Conservation (phyloP, 2,888 invertebrate genomes). For the Amphipoea lucens region DNA sequence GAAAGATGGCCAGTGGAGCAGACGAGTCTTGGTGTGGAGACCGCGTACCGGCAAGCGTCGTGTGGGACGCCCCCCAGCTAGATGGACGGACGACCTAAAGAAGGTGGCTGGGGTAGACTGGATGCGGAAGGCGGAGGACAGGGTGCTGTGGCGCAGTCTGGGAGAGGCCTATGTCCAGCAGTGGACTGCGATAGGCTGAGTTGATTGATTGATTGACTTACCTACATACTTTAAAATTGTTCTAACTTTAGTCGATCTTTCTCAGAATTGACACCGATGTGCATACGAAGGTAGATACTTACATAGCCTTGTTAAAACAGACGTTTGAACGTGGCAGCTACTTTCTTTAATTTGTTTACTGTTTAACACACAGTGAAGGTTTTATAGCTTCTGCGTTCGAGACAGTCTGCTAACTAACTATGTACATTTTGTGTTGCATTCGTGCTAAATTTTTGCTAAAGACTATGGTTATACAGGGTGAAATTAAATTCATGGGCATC, state of each 20-base stretch:
- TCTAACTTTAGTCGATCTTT: neutral
- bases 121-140: too few relatives aligned
- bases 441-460: constrained; percentile 35
- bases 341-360: constrained; percentile 64
- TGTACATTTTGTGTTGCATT: constrained; percentile 36
- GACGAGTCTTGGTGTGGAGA: too few relatives aligned
- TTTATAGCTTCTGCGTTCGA: constrained; percentile 51
- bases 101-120: too few relatives aligned
- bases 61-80: too few relatives aligned
- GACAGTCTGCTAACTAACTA: constrained; percentile 44
- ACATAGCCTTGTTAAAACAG: constrained; percentile 47
- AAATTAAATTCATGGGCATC: too few relatives aligned
- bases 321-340: constrained; percentile 17
- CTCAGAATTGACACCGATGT: constrained; percentile 3
- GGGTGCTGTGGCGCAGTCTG: too few relatives aligned
- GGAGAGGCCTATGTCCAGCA: too few relatives aligned
- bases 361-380: constrained; percentile 40
- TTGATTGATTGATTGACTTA: too few relatives aligned
- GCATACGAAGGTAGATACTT: neutral
- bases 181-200: too few relatives aligned
- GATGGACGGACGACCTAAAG: too few relatives aligned
- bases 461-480: neutral
- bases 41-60: too few relatives aligned
- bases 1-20: too few relatives aligned
- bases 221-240: neutral